A percentile compares a stretch with the other conserved stretches of the same genome.
These are phyloP conservation scores for Panurus biarmicus DNA, from an alignment of 2,113 vertebrate species.

Conservation along the genomic window DNA sequence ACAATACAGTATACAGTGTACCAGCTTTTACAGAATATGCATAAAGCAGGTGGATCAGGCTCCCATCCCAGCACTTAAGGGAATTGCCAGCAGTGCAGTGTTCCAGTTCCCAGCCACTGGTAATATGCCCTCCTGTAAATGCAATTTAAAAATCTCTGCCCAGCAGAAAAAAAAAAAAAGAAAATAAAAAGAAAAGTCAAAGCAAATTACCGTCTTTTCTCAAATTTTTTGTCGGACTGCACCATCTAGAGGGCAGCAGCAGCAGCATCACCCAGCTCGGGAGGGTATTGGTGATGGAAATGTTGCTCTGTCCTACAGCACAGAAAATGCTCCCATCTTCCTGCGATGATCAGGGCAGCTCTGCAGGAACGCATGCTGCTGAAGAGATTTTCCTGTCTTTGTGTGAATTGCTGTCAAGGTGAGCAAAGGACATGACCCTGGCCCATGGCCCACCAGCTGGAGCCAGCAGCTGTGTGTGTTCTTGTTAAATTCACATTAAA, in stretches of 20 bases:
- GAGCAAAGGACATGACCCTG: not conserved
- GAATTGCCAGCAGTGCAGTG: not conserved
- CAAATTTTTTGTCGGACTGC: conserved; percentile 3
- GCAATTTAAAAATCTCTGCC: not conserved
- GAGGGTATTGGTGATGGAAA: not conserved
- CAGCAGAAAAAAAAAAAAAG: not conserved
- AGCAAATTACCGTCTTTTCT: not conserved
- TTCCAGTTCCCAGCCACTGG: not conserved
- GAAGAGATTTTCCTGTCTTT: not conserved
- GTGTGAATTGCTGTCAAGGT: fast-evolving
- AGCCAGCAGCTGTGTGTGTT: not conserved
- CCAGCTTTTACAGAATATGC: not conserved
- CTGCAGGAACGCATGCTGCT: fast-evolving
- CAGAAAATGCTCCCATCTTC: fast-evolving
- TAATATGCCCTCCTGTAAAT: not conserved
- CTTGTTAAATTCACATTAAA: not conserved
- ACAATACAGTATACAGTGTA: not conserved
- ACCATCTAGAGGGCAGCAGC: conserved; percentile 64
- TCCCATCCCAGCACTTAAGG: not conserved
- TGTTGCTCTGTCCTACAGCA: fast-evolving
- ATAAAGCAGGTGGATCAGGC: not conserved
- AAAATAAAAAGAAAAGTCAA: no score
- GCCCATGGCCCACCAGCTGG: not conserved
- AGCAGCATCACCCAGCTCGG: not conserved
- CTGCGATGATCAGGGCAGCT: fast-evolving